Evolutionary conservation across 2,888 invertebrate genomes (phyloP).

Genomic region (Hirtodrosophila duncani): DNA sequence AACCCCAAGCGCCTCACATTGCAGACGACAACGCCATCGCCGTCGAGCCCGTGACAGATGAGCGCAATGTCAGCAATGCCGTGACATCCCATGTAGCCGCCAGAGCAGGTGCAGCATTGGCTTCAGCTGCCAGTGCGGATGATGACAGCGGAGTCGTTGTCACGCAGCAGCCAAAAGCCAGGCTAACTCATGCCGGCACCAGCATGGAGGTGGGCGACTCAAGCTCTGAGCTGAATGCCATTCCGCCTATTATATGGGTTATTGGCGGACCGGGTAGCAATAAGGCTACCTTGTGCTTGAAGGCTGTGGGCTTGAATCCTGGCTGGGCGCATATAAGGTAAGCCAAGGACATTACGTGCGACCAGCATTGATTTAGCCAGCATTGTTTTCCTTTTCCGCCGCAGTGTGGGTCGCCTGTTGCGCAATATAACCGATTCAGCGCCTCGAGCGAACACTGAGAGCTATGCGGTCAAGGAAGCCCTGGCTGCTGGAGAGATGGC

Average conservation of each 20-base stretch:
- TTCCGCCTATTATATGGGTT: constrained; percentile 81
- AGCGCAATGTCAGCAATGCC: constrained; percentile 38
- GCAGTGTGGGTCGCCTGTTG: constrained; percentile 87
- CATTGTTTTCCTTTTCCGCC: neutral
- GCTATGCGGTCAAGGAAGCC: constrained; percentile 83
- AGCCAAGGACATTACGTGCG: neutral
- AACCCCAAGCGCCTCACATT: constrained; percentile 73
- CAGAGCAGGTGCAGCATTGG: constrained; percentile 50
- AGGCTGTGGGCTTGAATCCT: constrained; percentile 83
- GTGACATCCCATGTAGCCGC: constrained; percentile 40
- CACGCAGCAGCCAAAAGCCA: constrained; percentile 64
- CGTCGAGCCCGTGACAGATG: constrained; percentile 9
- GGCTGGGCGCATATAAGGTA: constrained; percentile 88
- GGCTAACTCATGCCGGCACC: constrained; percentile 39
- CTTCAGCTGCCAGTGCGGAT: constrained; percentile 38
- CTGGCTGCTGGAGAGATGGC: constrained; percentile 90
- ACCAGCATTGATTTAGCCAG: neutral
- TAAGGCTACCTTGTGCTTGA: constrained; percentile 88
- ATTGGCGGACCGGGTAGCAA: constrained; percentile 95
- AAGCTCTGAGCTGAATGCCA: constrained; percentile 17
- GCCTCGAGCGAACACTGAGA: constrained; percentile 82
- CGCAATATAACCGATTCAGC: constrained; percentile 86
- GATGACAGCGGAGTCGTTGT: constrained; percentile 59
- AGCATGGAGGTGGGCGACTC: constrained; percentile 46
- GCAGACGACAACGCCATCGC: constrained; percentile 36